Conservation (phyloP, 2,797 vertebrate genomes). For the Crenuchus spilurus region DNA sequence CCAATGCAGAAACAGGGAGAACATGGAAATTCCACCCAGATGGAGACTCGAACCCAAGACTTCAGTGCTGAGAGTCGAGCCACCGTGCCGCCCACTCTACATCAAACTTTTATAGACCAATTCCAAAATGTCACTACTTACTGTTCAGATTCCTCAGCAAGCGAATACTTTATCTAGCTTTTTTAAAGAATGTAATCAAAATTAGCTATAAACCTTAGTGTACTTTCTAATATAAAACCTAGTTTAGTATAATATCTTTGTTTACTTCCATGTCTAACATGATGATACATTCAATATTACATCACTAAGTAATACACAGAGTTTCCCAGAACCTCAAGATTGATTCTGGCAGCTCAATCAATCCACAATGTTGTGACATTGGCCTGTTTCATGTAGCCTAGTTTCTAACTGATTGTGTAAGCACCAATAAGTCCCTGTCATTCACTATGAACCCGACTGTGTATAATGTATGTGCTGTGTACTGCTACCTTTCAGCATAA, state of each 20-base stretch:
- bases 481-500: constrained; percentile 32
- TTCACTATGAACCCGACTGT: not conserved
- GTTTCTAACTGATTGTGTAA: not conserved
- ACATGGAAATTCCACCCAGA: too few relatives aligned
- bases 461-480: not conserved
- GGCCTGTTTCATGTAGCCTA: not conserved
- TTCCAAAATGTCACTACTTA: too few relatives aligned
- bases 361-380: not conserved
- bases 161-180: too few relatives aligned
- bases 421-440: not conserved
- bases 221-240: too few relatives aligned
- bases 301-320: not conserved
- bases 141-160: too few relatives aligned
- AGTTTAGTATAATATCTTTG: not conserved
- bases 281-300: not conserved
- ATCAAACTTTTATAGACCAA: too few relatives aligned
- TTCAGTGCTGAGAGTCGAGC: too few relatives aligned
- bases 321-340: not conserved
- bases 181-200: too few relatives aligned
- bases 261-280: not conserved
- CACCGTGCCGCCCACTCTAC: too few relatives aligned
- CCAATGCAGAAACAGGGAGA: too few relatives aligned
- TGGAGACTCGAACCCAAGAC: too few relatives aligned
- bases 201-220: too few relatives aligned
- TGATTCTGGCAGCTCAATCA: not conserved